phyloP scores from a whole-genome alignment of 2,113 vertebrate genomes.

The Mobula hypostoma region DNA sequence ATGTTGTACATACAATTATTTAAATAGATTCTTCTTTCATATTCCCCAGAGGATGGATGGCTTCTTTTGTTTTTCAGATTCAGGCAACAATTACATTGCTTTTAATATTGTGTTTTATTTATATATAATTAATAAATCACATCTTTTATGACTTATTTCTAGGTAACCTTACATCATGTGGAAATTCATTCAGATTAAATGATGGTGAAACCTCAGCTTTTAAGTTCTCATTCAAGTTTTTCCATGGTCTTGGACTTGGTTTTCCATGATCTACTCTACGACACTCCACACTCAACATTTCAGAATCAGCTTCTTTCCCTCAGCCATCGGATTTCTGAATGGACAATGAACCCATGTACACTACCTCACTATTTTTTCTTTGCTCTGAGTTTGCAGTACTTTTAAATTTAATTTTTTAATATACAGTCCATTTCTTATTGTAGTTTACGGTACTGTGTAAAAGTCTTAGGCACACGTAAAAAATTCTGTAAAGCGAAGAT shows the following conservation, averaged over 20 bases:
- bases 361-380: too few relatives aligned
- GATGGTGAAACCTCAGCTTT: too few relatives aligned
- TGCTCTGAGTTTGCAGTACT: too few relatives aligned
- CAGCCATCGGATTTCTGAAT: too few relatives aligned
- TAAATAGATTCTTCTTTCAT: neutral
- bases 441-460: too few relatives aligned
- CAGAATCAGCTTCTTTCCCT: too few relatives aligned
- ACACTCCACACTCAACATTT: neutral
- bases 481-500: too few relatives aligned
- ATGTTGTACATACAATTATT: constrained; percentile 12
- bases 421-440: too few relatives aligned
- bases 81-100: neutral
- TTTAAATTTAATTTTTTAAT: too few relatives aligned
- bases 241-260: neutral
- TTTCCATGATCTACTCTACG: neutral
- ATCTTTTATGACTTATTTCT: neutral
- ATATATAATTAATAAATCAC: neutral
- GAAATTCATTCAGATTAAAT: neutral
- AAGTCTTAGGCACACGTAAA: too few relatives aligned
- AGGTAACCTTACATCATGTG: neutral
- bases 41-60: neutral
- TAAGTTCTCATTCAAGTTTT: neutral
- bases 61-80: neutral
- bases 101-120: neutral
- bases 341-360: too few relatives aligned